Base-by-base conservation (phyloP, 2,797 vertebrate genomes). In the Myotis myotis region DNA sequence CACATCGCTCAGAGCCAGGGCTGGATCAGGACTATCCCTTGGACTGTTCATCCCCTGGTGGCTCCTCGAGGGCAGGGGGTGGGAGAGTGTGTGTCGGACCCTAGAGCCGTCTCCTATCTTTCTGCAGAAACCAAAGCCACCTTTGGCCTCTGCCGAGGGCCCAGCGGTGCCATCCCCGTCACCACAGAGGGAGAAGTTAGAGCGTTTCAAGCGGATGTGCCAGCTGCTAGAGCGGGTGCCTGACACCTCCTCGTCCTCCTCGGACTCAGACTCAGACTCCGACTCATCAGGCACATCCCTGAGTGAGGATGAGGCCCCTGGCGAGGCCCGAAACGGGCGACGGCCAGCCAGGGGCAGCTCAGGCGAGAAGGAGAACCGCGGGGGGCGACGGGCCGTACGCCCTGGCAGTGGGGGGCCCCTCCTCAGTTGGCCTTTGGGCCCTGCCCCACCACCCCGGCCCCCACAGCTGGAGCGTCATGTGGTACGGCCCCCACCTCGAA, bases 181-280 rank as follows among this genome's bases (percentile, higher is more conserved):
- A 0, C 99, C 99, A 41, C 99, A 99, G 97, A 95, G 99, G 0
- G 99, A 99, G 98, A 99, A 99, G 82, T 98, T 99, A 62, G 99
- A 99, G 95, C 98, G 99, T 23, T 99, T 99, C 88, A 99, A 99
- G 97, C 98, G 99, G 95, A 99, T 99, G 99, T 99, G 99, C 96
- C 98, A 99, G 97, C 98, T 99, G 78, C 97, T 99, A 93, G 99
- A 99, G 97, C 98, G 99, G 1, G 98, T 98, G 13, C 98, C 98
- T 1, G 98, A 98, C 85, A 99, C 98, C 13, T 98, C 97, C 30
- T 99, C 98, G 3, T 98, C 98, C 5, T 98, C 98, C 51, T 98
- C 99, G 0, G 99, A 99, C 41, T 99, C 99, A 0, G 99, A 99
- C 83, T 99, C 99, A 0, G 98, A 98, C 91, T 99, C 99, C 0